These are phyloP conservation scores for Etheostoma spectabile DNA, from an alignment of 2,113 vertebrate species.

Conservation along the genomic window DNA sequence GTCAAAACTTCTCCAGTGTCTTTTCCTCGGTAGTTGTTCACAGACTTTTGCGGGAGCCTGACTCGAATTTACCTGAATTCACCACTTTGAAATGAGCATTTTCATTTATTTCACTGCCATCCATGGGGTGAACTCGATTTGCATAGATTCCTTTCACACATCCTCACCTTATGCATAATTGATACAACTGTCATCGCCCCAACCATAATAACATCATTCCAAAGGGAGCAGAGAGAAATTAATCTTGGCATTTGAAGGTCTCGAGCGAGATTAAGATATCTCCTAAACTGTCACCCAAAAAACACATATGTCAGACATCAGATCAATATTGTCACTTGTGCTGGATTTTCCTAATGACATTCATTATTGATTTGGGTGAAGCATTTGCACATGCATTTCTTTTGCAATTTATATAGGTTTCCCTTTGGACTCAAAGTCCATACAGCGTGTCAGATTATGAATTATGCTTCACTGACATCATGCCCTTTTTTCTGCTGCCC, in stretches of 20 bases:
- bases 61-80: slow-evolving; percentile 37
- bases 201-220: slow-evolving; percentile 75
- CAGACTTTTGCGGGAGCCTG: background rate
- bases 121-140: slow-evolving; percentile 63
- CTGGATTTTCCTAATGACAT: slow-evolving; percentile 59
- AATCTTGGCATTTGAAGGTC: slow-evolving; percentile 77
- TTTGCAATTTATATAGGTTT: slow-evolving; percentile 29
- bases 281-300: slow-evolving; percentile 69
- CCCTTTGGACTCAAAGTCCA: background rate
- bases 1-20: background rate
- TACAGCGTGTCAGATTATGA: slow-evolving; percentile 25
- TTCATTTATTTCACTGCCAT: slow-evolving; percentile 67
- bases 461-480: slow-evolving; percentile 3
- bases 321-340: slow-evolving; percentile 62
- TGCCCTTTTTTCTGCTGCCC: slow-evolving; percentile 13
- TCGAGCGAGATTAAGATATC: slow-evolving; percentile 68
- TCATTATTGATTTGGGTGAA: slow-evolving; percentile 59
- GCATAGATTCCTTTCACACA: slow-evolving; percentile 71
- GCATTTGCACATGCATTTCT: slow-evolving; percentile 7
- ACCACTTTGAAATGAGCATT: slow-evolving; percentile 62
- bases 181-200: slow-evolving; percentile 77
- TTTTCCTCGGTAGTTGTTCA: background rate
- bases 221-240: slow-evolving; percentile 71
- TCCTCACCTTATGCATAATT: slow-evolving; percentile 78
- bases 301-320: slow-evolving; percentile 63